Conservation (phyloP, 2,113 vertebrate genomes). For the Probosciger aterrimus region DNA sequence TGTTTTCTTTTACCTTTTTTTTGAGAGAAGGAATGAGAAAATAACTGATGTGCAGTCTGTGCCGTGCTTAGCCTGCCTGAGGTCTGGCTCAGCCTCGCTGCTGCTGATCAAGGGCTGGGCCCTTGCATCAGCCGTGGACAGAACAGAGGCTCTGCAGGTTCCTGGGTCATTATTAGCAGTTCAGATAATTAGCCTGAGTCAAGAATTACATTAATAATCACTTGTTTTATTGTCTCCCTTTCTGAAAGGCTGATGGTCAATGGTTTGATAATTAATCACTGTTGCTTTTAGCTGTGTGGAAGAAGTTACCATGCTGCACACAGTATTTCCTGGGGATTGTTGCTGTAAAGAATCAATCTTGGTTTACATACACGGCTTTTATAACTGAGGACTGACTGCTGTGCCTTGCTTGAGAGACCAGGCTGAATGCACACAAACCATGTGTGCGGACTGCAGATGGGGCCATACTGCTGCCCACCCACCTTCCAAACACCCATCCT, state of each 20-base stretch:
- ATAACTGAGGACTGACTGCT: background rate
- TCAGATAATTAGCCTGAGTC: conserved; percentile 21
- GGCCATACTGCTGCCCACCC: background rate
- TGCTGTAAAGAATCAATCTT: conserved; percentile 27
- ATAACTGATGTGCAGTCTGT: background rate
- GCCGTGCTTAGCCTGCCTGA: background rate
- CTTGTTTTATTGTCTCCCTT: conserved; percentile 44
- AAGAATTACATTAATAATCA: conserved; percentile 37
- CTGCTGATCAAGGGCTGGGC: background rate
- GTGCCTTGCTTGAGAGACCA: background rate
- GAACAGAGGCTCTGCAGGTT: background rate
- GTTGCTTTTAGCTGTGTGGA: conserved; percentile 21
- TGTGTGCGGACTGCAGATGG: fast-evolving
- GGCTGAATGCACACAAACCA: background rate
- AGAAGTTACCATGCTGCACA: conserved; percentile 7
- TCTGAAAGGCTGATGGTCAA: conserved; percentile 15
- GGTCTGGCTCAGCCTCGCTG: background rate
- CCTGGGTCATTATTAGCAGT: conserved; percentile 20
- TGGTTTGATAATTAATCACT: conserved; percentile 41
- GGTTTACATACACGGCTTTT: background rate
- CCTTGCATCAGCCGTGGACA: background rate
- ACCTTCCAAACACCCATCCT: background rate
- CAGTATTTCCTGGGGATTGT: conserved; percentile 41
- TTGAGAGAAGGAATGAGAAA: background rate
- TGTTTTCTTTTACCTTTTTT: background rate